Evolutionary conservation across 2,797 vertebrate genomes (phyloP).

Genomic region (Phrynocephalus guinanensis): DNA sequence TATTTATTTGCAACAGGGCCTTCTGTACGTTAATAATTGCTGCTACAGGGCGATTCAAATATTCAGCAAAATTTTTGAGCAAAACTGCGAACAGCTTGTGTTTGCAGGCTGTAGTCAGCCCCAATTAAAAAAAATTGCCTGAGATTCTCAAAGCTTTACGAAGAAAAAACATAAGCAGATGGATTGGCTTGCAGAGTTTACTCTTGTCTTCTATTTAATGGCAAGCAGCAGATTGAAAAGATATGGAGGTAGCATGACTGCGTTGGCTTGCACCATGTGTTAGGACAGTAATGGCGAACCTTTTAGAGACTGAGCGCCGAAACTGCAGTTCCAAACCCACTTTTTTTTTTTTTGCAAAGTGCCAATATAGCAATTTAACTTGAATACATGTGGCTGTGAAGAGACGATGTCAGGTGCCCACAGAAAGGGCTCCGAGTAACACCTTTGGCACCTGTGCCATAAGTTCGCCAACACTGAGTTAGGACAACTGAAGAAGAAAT

Average conservation of each 20-base stretch:
- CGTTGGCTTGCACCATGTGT: neutral
- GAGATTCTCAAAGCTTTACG: neutral
- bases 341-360: too few relatives aligned
- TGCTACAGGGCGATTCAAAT: neutral
- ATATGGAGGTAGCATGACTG: neutral
- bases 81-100: conserved; percentile 7
- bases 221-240: neutral
- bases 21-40: neutral
- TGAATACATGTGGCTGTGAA: too few relatives aligned
- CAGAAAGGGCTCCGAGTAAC: too few relatives aligned
- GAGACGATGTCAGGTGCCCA: too few relatives aligned
- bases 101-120: conserved; percentile 4
- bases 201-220: neutral
- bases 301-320: too few relatives aligned
- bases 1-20: neutral
- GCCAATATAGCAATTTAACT: too few relatives aligned
- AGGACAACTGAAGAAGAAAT: neutral
- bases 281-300: neutral
- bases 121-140: neutral
- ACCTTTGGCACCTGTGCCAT: too few relatives aligned
- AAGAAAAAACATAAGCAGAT: conserved; percentile 13
- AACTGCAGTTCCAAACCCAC: too few relatives aligned
- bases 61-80: neutral
- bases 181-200: neutral
- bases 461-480: too few relatives aligned